Evolutionary conservation across 2,113 vertebrate species (phyloP), one percentile per base, ranked within the genome.

Genomic region (Sapajus apella): DNA sequence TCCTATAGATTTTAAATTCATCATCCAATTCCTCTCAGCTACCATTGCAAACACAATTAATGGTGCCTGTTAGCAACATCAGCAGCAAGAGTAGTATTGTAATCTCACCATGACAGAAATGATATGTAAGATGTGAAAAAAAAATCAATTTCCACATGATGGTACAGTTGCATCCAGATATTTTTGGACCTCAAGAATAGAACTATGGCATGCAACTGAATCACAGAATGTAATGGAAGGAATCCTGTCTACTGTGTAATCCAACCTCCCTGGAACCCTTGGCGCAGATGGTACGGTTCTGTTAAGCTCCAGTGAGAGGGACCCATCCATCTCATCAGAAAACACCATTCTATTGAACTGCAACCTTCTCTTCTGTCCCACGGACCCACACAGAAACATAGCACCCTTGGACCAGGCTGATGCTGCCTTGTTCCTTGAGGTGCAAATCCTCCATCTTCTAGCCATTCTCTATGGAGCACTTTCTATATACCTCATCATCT

Each of bases 1-100:
- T 58, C 88, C 50, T 68, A 18, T 10, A 95, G 66, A 95, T 82
- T 96, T 89, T 30, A 70, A 96, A 70, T 87, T 56, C 58, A 80
- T 76, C 86, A 89, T 20, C 35, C 47, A 45, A 73, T 92, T 21
- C 66, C 79, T 89, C 93, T 64, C 61, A 35, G 66, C 66, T 90
- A 61, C 81, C 66, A 79, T 25, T 27, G 35, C 79, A 86, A 80
- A 89, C 47, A 91, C 94, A 81, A 58, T 93, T 66, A 87, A 55
- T 16, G 43, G 35, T 68, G 32, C 52, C 87, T 35, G 17, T 27
- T 23, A 43, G 82, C 72, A 75, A 35, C 30, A 85, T 14, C 50
- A 83, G 81, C 20, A 76, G 61, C n/a, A 73, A 80, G n/a, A 80
- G 14, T 0, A 64, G 77, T 14, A n/a, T 0, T 14, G 0, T 83